A percentile compares a stretch with the other conserved stretches of the same genome.
phyloP scores from a whole-genome alignment of 2,797 vertebrate species.

The Perodicticus potto region DNA sequence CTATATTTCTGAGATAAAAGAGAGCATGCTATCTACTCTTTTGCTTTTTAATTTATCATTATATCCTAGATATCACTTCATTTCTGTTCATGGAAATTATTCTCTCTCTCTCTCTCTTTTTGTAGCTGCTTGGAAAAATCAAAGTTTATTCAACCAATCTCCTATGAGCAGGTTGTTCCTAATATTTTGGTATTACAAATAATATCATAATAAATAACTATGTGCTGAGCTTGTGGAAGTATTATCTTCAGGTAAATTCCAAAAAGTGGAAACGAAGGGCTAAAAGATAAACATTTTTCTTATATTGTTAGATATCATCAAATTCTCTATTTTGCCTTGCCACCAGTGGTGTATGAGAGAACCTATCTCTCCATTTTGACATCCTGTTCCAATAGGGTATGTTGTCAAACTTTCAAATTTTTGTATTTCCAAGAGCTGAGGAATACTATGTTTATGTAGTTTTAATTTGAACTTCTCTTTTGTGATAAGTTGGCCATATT shows the following conservation, averaged over 20 bases:
- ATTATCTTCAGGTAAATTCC: slow-evolving; percentile 5
- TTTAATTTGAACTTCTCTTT: background rate
- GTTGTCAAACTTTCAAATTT: background rate
- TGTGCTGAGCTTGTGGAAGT: background rate
- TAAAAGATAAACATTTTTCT: background rate
- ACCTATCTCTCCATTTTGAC: background rate
- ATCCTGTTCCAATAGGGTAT: background rate
- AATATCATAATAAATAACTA: background rate
- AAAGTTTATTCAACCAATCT: background rate
- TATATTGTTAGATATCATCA: background rate
- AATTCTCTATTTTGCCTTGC: background rate
- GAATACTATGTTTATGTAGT: background rate
- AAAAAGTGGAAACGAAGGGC: background rate
- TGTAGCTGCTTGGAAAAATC: background rate
- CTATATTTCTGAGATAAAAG: background rate
- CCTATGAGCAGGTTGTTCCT: background rate
- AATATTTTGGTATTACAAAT: background rate
- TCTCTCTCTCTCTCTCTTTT: background rate
- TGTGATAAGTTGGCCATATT: background rate
- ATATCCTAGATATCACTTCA: background rate
- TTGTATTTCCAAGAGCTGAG: background rate
- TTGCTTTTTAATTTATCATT: background rate
- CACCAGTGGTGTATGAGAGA: too few species aligned
- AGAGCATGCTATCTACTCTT: background rate
- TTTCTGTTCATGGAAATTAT: background rate